A percentile compares a stretch with the other conserved stretches of the same genome.
Conservation (phyloP, 2,888 invertebrate genomes). For the Lamellibrachia satsuma region DNA sequence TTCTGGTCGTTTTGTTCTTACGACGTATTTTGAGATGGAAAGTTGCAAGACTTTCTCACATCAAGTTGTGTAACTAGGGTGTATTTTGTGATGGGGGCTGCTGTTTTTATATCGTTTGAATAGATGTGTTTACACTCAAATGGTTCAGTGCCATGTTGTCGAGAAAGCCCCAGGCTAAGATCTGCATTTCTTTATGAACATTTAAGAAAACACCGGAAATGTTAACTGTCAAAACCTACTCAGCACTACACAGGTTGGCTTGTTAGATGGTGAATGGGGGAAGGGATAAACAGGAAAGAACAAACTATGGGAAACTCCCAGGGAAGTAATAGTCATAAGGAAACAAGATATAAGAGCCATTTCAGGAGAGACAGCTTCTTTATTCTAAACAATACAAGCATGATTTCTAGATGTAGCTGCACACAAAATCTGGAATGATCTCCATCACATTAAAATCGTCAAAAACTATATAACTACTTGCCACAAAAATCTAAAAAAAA, state of each 20-base stretch:
- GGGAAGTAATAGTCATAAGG: background rate
- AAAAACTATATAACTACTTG: too few relatives aligned
- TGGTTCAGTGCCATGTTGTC: background rate
- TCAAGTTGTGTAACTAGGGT: background rate
- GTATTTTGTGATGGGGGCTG: background rate
- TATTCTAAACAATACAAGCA: too few relatives aligned
- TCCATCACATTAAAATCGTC: too few relatives aligned
- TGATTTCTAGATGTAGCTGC: too few relatives aligned
- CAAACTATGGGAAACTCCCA: background rate
- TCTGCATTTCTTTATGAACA: background rate
- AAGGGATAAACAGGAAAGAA: background rate
- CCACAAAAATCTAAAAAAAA: too few relatives aligned
- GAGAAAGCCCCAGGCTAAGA: background rate
- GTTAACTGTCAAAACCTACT: background rate
- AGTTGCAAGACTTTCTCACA: background rate
- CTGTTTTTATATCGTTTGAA: background rate
- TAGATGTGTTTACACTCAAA: background rate
- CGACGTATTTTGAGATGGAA: background rate
- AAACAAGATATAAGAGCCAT: background rate
- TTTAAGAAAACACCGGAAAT: background rate
- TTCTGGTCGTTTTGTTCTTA: background rate
- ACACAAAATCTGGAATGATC: too few relatives aligned
- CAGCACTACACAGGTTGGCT: background rate
- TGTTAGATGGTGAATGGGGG: background rate
- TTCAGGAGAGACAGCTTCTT: background rate